Conservation (phyloP, 2,797 vertebrate genomes). For the Argentina silus region DNA sequence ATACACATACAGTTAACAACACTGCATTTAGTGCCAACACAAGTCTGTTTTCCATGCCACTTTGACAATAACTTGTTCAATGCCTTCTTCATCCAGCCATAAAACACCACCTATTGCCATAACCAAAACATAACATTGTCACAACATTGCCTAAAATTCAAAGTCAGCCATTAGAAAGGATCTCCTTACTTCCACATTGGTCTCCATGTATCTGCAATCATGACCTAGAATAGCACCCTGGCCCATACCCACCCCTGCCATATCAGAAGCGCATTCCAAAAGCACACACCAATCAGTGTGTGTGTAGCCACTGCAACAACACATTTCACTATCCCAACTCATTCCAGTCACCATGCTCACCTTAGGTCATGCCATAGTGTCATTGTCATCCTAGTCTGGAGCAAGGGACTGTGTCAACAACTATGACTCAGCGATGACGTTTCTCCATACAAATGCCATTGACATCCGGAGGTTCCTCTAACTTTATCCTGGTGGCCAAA, state of each 20-base stretch:
- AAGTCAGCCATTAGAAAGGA: neutral
- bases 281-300: conserved; percentile 37
- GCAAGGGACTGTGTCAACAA: conserved; percentile 47
- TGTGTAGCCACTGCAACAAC: conserved; percentile 12
- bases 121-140: conserved; percentile 4
- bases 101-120: conserved; percentile 34
- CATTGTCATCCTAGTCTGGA: conserved; percentile 50
- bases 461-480: conserved; percentile 37
- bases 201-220: neutral
- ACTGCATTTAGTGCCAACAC: conserved; percentile 47
- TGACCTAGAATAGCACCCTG: neutral
- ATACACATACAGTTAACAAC: conserved; percentile 22
- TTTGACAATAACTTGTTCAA: conserved; percentile 11
- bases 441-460: conserved; percentile 40
- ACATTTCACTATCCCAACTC: conserved; percentile 47
- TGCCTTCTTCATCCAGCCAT: conserved; percentile 16
- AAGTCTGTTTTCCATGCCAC: conserved; percentile 41
- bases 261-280: conserved; percentile 62
- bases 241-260: conserved; percentile 41
- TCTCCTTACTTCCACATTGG: neutral
- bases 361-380: conserved; percentile 49
- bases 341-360: conserved; percentile 58
- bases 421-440: conserved; percentile 45
- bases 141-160: neutral
- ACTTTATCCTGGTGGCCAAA: conserved; percentile 38